These are phyloP conservation scores for Thecocarcelia acutangulata DNA, from an alignment of 2,888 invertebrate genomes.

Conservation along the genomic window DNA sequence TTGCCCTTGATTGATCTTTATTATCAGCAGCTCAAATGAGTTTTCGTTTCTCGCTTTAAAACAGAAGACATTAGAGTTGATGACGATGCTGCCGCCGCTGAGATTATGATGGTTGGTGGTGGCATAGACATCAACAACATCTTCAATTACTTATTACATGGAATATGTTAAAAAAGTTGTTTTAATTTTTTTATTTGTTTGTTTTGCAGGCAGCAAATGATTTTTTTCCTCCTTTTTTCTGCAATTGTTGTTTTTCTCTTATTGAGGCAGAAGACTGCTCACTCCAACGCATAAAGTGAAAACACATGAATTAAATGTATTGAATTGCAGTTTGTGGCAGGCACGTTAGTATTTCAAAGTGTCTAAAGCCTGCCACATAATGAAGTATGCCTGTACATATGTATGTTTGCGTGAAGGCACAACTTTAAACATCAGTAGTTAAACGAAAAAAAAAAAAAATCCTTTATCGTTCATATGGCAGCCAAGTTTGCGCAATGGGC, in stretches of 20 bases:
- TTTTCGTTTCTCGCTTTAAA: slow-evolving; percentile 19
- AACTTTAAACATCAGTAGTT: slow-evolving; percentile 32
- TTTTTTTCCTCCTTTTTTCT: slow-evolving; percentile 17
- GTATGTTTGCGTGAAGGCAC: neutral
- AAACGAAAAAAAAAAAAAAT: slow-evolving; percentile 20
- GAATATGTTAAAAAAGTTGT: slow-evolving; percentile 55
- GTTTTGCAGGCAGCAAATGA: slow-evolving; percentile 1
- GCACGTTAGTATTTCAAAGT: slow-evolving; percentile 20
- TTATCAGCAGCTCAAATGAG: neutral
- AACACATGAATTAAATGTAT: slow-evolving; percentile 30
- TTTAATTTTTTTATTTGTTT: slow-evolving; percentile 36
- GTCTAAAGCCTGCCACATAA: slow-evolving; percentile 24
- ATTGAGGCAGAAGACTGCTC: slow-evolving; percentile 52
- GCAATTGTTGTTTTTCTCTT: slow-evolving; percentile 33
- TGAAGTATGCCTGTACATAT: neutral
- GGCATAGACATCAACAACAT: slow-evolving; percentile 62
- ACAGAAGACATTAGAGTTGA: slow-evolving; percentile 36
- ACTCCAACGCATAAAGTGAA: slow-evolving; percentile 65
- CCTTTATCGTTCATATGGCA: slow-evolving; percentile 29
- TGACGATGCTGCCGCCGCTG: slow-evolving; percentile 33
- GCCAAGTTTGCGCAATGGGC: slow-evolving; percentile 29
- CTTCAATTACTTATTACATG: slow-evolving; percentile 61
- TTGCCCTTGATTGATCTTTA: neutral
- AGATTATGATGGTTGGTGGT: slow-evolving; percentile 30
- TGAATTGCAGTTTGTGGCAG: slow-evolving; percentile 40